Evolutionary conservation across 1,140 invertebrate genomes (phyloP).

Genomic region (Drosophila ironensis): DNA sequence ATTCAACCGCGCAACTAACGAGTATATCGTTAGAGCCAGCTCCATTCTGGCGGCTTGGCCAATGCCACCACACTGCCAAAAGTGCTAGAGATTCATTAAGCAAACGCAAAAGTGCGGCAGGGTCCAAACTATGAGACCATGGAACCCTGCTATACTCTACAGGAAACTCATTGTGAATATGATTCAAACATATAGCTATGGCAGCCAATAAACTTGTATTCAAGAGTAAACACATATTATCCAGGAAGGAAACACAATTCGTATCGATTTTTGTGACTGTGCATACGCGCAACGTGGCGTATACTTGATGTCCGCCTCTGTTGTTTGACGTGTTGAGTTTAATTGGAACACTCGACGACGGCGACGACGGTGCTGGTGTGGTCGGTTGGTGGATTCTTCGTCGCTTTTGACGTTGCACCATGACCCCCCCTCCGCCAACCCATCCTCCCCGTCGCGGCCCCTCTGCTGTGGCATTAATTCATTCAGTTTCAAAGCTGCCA

Average conservation of each 20-base stretch:
- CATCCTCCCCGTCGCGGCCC: background rate
- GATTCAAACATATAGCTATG: too few species aligned
- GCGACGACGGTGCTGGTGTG: conserved; percentile 18
- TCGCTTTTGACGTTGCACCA: conserved; percentile 66
- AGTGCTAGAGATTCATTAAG: background rate
- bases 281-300: conserved; percentile 46
- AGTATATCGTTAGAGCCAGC: conserved; percentile 69
- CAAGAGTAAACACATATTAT: background rate
- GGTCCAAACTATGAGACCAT: too few species aligned
- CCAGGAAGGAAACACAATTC: too few species aligned
- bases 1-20: conserved; percentile 74
- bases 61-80: conserved; percentile 24
- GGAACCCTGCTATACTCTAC: too few species aligned
- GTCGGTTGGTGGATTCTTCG: conserved; percentile 4
- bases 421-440: background rate
- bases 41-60: conserved; percentile 42
- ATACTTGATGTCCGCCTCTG: conserved; percentile 66
- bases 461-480: conserved; percentile 63
- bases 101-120: background rate
- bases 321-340: conserved; percentile 78
- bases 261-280: background rate
- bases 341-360: conserved; percentile 72
- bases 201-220: background rate
- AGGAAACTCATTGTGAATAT: background rate
- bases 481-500: conserved; percentile 61